These are phyloP conservation scores for Scolanthus callimorphus DNA, from an alignment of 92 coral and sea anemone species.

Conservation along the genomic window DNA sequence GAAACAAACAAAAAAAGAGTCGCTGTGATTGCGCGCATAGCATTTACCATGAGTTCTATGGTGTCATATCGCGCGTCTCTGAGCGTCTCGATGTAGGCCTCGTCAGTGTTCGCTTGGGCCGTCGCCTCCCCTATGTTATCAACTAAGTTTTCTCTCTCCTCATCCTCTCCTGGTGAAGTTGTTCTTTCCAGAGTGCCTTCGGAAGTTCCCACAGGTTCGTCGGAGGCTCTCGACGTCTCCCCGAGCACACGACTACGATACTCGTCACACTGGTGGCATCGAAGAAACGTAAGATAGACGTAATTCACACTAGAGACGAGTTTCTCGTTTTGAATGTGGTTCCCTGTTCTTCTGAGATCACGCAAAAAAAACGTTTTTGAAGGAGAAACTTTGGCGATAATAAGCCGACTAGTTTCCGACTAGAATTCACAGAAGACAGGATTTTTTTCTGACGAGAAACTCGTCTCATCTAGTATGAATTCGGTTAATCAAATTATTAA, in stretches of 20 bases:
- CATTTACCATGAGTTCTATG: constrained; percentile 70
- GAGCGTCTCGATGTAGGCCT: constrained; percentile 33
- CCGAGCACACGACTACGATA: not conserved
- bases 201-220: not conserved
- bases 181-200: not conserved
- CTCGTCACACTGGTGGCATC: constrained; percentile 19
- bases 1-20: no score
- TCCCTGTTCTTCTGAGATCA: no score
- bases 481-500: not conserved
- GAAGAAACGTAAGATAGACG: no score
- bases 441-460: no score
- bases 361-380: no score
- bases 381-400: no score
- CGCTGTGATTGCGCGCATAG: no score
- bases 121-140: constrained; percentile 9
- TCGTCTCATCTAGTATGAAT: no score
- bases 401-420: no score
- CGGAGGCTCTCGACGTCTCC: constrained; percentile 1
- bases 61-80: constrained; percentile 48
- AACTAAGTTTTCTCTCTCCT: constrained; percentile 6
- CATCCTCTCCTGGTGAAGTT: not conserved
- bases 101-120: constrained; percentile 17
- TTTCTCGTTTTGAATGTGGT: no score
- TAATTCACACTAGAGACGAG: no score
- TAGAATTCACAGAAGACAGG: no score